Evolutionary conservation across 2,797 vertebrate species (phyloP).

Genomic region (Nannoperca australis): DNA sequence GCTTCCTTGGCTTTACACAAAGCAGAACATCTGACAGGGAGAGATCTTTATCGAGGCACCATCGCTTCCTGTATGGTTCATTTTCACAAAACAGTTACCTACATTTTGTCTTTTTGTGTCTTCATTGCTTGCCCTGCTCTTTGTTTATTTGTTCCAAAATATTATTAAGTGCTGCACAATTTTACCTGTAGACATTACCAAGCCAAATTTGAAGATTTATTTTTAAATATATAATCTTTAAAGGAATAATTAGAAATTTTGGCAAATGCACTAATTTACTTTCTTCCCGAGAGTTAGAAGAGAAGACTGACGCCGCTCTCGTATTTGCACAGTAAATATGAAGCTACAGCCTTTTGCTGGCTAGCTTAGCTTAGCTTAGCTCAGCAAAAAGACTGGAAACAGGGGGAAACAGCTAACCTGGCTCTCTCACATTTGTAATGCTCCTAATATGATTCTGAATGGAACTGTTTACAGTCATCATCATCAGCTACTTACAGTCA

Average conservation of each 20-base stretch:
- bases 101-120: conserved; percentile 22
- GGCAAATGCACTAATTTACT: neutral
- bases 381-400: neutral
- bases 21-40: conserved; percentile 73
- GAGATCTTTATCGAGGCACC: conserved; percentile 82
- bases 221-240: neutral
- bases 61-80: conserved; percentile 76
- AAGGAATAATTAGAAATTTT: neutral
- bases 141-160: conserved; percentile 2
- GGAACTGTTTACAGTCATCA: neutral
- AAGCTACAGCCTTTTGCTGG: neutral
- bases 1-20: conserved; percentile 75
- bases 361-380: neutral
- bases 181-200: no score
- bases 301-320: neutral
- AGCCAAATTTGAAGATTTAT: neutral
- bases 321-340: neutral
- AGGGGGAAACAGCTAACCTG: neutral
- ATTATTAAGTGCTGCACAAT: neutral
- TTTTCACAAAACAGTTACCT: conserved; percentile 55
- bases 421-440: neutral
- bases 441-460: neutral
- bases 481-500: neutral
- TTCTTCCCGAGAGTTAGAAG: neutral
- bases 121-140: conserved; percentile 8